These are phyloP conservation scores for Parus major DNA, from an alignment of 2,113 vertebrate genomes.

Conservation along the genomic window DNA sequence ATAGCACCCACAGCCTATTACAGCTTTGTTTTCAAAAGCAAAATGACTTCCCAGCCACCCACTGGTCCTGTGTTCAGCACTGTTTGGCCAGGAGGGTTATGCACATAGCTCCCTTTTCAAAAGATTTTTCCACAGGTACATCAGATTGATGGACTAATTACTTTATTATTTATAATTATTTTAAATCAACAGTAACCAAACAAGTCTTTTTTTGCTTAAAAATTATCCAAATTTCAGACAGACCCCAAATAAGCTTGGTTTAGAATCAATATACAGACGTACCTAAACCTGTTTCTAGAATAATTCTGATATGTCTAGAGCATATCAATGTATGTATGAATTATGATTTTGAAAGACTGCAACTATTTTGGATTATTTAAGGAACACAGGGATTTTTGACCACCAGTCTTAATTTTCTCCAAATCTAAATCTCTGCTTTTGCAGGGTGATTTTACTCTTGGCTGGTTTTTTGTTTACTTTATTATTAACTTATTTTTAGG, in stretches of 20 bases:
- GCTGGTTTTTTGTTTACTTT: background rate
- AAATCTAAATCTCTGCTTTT: background rate
- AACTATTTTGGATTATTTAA: background rate
- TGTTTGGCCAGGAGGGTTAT: background rate
- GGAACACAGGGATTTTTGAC: background rate
- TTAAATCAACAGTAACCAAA: background rate
- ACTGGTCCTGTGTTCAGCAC: background rate
- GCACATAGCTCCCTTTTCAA: background rate
- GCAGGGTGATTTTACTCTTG: background rate
- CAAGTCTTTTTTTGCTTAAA: background rate
- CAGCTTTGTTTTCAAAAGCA: background rate
- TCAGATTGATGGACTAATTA: background rate
- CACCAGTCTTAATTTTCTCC: background rate
- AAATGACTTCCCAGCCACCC: background rate
- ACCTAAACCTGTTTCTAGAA: background rate
- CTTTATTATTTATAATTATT: background rate
- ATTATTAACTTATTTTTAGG: background rate
- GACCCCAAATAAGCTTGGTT: background rate
- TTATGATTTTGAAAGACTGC: background rate
- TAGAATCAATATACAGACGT: background rate
- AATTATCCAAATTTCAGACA: background rate
- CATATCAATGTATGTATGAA: background rate
- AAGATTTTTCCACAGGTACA: background rate
- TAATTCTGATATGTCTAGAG: background rate
- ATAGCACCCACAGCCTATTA: background rate